phyloP scores from a whole-genome alignment of 2,113 vertebrate genomes.

The Urocitellus parryii region DNA sequence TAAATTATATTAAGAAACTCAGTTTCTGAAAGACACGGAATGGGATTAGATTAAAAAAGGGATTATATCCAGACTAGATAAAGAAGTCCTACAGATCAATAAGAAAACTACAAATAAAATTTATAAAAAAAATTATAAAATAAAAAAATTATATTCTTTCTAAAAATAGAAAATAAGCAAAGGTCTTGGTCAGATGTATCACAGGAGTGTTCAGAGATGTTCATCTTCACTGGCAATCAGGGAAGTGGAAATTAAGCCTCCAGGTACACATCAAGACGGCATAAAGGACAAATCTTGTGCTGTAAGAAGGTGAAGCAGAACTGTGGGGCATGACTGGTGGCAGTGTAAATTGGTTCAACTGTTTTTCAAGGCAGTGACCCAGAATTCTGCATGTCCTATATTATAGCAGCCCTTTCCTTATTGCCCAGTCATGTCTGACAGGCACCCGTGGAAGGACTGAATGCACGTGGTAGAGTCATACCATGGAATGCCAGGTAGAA shows the following conservation, averaged over 20 bases:
- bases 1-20: not conserved
- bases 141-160: not conserved
- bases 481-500: not conserved
- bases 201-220: not conserved
- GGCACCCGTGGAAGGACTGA: not conserved
- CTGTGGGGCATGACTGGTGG: not conserved
- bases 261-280: not conserved
- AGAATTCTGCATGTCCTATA: not conserved
- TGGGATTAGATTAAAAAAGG: not conserved
- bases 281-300: not conserved
- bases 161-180: conserved; percentile 21
- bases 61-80: not conserved
- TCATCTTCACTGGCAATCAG: not conserved
- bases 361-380: no score
- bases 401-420: fast-evolving
- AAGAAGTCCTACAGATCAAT: not conserved
- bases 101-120: not conserved
- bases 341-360: not conserved
- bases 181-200: not conserved
- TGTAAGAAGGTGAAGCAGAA: not conserved
- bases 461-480: not conserved
- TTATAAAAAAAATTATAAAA: not conserved
- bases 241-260: not conserved
- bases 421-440: not conserved
- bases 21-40: not conserved